Percentiles rank a stretch among this genome's conserved stretches.
Conservation (phyloP, 92 coral and sea anemone species). For the Heliopora coerulea region DNA sequence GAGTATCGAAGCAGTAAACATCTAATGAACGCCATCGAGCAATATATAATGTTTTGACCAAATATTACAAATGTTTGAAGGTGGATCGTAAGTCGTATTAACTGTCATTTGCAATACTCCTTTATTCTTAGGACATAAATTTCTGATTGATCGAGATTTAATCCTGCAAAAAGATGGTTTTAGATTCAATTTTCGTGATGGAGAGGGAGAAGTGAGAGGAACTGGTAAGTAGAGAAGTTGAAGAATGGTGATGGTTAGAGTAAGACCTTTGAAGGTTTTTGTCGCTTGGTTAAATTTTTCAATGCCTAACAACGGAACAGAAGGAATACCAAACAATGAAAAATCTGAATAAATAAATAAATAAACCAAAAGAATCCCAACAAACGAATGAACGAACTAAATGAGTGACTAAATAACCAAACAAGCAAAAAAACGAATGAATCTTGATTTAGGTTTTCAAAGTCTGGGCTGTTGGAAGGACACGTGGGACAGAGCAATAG, state of each 20-base stretch:
- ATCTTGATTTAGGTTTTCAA: constrained; percentile 54
- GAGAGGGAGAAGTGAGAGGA: constrained; percentile 11
- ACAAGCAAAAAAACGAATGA: not conserved
- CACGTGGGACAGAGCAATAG: constrained; percentile 85
- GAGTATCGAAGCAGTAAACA: too few relatives aligned
- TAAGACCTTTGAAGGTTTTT: too few relatives aligned
- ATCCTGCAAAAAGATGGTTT: constrained; percentile 32
- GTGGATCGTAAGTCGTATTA: too few relatives aligned
- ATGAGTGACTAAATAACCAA: not conserved
- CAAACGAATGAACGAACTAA: not conserved
- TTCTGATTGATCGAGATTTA: constrained; percentile 35
- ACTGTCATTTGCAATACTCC: too few relatives aligned
- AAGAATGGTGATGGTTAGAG: not conserved
- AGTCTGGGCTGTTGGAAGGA: constrained; percentile 94
- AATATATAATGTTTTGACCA: too few relatives aligned
- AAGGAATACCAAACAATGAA: too few relatives aligned
- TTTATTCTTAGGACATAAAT: constrained; percentile 15
- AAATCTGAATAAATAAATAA: not conserved
- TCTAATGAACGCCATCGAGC: too few relatives aligned
- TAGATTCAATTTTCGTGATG: constrained; percentile 15
- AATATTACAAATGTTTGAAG: too few relatives aligned
- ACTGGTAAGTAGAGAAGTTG: not conserved
- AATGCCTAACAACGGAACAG: too few relatives aligned
- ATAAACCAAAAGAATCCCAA: not conserved
- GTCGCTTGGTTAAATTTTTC: too few relatives aligned